Evolutionary conservation across 2,797 vertebrate genomes (phyloP), one percentile per base, ranked within the genome.

Genomic region (Phataginus tetradactyla): DNA sequence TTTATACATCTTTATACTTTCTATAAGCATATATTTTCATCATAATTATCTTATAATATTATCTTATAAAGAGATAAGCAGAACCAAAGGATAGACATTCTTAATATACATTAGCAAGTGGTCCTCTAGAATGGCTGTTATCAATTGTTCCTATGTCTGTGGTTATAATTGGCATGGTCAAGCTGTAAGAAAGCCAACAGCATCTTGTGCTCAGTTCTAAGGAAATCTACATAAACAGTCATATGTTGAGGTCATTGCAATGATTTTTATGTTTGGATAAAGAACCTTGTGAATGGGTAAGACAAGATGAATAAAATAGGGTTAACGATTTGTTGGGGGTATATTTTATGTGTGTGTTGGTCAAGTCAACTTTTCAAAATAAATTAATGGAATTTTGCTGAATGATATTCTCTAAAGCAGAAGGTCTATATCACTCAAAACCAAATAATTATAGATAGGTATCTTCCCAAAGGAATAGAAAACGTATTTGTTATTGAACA

Each of bases 331-430:
- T 39, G 51, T n/a, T 90, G 69, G 45, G 49, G 61, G 45, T 86
- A 1, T 66, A 55, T 75, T 89, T 98, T 96, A 95, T 93, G 49
- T 63, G 45, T 63, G 93, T 29, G 93, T 87, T 95, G 96, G 68
- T 90, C 97, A 97, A 97, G 91, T 97, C 96, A 95, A 91, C 59
- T 68, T 98, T 98, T 97, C 95, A 97, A 97, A 85, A 69, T 23
- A 97, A 97, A 96, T 95, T 94, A 96, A 86, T 98, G 83, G 81
- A 72, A 98, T 98, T 93, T 92, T 95, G 59, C 66, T 91, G 93
- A 97, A 94, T 90, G 88, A 95, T 96, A 55, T 83, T 96, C 92
- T 95, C 64, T 81, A 72, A 96, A 96, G n/a, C n/a, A 95, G 87
- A 64, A 96, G 13, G 34, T 45, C 75, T 96, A 25, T 86, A 64